phyloP scores from a whole-genome alignment of 2,797 vertebrate genomes.

The Brachyrhaphis roseni region DNA sequence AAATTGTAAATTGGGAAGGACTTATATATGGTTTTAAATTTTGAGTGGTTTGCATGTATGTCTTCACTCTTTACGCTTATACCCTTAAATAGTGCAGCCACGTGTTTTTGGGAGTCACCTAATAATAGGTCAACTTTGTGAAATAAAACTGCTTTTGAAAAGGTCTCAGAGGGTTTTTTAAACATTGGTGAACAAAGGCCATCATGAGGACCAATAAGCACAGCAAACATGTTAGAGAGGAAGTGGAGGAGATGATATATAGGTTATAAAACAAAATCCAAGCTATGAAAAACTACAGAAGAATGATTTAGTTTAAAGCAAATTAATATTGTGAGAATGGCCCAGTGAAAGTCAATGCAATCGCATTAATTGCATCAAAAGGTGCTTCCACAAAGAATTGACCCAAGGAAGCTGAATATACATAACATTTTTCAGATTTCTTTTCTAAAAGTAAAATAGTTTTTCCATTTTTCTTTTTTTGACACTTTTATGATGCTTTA shows the following conservation, averaged over 20 bases:
- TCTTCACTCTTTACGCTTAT: background rate
- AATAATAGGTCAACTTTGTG: background rate
- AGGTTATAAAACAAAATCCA: background rate
- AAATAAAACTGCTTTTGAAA: background rate
- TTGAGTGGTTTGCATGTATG: background rate
- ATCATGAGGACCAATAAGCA: background rate
- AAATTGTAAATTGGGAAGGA: background rate
- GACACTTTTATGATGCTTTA: background rate
- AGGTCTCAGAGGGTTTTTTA: background rate
- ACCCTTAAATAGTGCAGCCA: background rate
- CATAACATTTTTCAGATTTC: background rate
- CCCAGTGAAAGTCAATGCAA: background rate
- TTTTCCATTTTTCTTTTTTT: background rate
- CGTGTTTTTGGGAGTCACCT: background rate
- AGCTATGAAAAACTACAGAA: background rate
- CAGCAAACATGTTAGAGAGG: background rate
- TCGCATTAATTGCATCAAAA: background rate
- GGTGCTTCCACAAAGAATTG: background rate
- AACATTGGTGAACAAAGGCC: background rate
- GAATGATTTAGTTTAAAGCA: background rate
- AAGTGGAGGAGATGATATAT: background rate
- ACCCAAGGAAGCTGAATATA: background rate
- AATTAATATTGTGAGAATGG: background rate
- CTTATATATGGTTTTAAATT: background rate
- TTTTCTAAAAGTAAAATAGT: background rate